Percentiles rank a stretch among this genome's conserved stretches.
Conservation (phyloP, 1,140 invertebrate genomes). For the Caerostris darwini region DNA sequence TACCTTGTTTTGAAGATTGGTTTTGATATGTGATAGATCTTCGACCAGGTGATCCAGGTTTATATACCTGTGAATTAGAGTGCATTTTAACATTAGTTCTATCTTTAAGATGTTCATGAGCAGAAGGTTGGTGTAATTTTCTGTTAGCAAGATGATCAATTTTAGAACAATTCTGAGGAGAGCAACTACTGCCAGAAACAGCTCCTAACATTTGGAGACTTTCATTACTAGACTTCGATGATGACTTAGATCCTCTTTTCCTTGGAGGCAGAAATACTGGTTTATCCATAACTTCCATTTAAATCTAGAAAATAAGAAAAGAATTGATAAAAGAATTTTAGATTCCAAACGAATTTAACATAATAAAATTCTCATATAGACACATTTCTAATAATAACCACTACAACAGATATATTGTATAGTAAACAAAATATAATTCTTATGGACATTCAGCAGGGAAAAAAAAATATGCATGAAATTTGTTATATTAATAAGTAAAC, state of each 20-base stretch:
- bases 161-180: conserved; percentile 69
- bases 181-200: conserved; percentile 48
- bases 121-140: conserved; percentile 59
- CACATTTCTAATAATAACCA: no score
- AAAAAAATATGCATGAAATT: no score
- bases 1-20: conserved; percentile 38
- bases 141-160: conserved; percentile 67
- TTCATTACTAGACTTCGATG: conserved; percentile 67
- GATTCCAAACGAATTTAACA: no score
- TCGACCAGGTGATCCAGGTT: conserved; percentile 43
- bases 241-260: conserved; percentile 76
- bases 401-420: no score
- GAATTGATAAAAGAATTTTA: neutral
- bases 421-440: no score
- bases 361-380: no score
- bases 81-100: conserved; percentile 60
- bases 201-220: conserved; percentile 69
- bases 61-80: conserved; percentile 25
- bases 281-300: conserved; percentile 73
- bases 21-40: conserved; percentile 71
- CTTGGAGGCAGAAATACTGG: conserved; percentile 76
- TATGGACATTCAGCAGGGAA: no score
- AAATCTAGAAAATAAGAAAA: neutral
- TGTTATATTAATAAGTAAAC: no score
- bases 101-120: conserved; percentile 26